A percentile compares a stretch with the other conserved stretches of the same genome.
Conservation (phyloP, 2,888 invertebrate species). For the Andrena camellia region DNA sequence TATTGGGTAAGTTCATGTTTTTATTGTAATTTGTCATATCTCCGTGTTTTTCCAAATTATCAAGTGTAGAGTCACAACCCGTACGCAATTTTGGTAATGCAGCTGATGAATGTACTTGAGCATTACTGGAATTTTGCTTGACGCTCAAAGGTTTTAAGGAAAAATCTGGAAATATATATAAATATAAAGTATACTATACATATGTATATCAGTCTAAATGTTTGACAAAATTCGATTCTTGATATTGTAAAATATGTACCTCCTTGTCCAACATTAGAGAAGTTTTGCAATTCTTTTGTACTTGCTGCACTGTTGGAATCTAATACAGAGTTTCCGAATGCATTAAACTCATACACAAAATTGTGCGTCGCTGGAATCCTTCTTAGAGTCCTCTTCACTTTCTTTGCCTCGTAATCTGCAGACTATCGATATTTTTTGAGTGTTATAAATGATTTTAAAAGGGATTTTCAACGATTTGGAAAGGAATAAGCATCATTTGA, state of each 20-base stretch:
- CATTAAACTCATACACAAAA: conserved; percentile 73
- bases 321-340: conserved; percentile 46
- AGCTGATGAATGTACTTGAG: background rate
- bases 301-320: background rate
- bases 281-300: background rate
- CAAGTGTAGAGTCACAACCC: background rate
- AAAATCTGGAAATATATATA: conserved; percentile 17
- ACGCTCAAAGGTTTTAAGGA: background rate
- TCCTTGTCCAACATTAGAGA: conserved; percentile 23
- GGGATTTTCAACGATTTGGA: too few species aligned
- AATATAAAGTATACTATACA: too few species aligned
- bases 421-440: conserved; percentile 36
- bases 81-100: conserved; percentile 53
- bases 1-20: conserved; percentile 45
- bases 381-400: conserved; percentile 34
- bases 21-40: background rate
- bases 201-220: too few species aligned
- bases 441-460: background rate
- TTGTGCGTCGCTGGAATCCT: conserved; percentile 75
- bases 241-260: conserved; percentile 8
- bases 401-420: conserved; percentile 35
- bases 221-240: background rate
- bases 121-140: background rate
- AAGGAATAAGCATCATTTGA: too few species aligned
- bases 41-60: background rate